phyloP scores from a whole-genome alignment of 35 echinoderm and acorn worm genomes.

The Holothuria glaberrima region DNA sequence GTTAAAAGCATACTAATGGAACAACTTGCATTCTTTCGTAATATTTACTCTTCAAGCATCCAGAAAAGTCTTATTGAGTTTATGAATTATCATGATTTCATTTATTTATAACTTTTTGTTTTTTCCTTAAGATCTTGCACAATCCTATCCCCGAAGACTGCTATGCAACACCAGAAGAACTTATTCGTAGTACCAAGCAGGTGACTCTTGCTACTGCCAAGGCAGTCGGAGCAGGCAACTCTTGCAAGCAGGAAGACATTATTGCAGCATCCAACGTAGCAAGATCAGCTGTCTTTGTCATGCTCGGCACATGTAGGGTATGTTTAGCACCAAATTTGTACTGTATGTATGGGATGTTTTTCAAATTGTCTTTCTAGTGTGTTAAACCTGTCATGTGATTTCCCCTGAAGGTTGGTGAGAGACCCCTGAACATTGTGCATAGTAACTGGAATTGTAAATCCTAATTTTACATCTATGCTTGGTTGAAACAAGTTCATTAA shows the following conservation, averaged over 20 bases:
- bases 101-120: neutral
- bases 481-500: too few relatives aligned
- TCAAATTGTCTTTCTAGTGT: neutral
- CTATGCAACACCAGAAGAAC: slow-evolving; percentile 79
- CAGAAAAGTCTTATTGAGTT: too few relatives aligned
- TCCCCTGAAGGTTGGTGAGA: neutral
- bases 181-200: slow-evolving; percentile 88
- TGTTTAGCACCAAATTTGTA: neutral
- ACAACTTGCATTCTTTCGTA: too few relatives aligned
- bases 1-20: too few relatives aligned
- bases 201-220: slow-evolving; percentile 97
- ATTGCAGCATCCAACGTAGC: slow-evolving; percentile 87
- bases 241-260: slow-evolving; percentile 91
- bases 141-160: slow-evolving; percentile 55
- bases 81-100: neutral
- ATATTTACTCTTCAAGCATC: too few relatives aligned
- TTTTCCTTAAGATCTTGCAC: slow-evolving; percentile 66
- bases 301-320: slow-evolving; percentile 85
- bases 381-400: neutral
- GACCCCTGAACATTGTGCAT: neutral
- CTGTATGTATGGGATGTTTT: neutral
- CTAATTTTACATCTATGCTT: too few relatives aligned
- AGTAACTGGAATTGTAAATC: too few relatives aligned
- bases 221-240: slow-evolving; percentile 96
- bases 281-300: slow-evolving; percentile 79